These are phyloP conservation scores for Drosophila parvula DNA, from an alignment of 1,140 invertebrate genomes.

Conservation along the genomic window DNA sequence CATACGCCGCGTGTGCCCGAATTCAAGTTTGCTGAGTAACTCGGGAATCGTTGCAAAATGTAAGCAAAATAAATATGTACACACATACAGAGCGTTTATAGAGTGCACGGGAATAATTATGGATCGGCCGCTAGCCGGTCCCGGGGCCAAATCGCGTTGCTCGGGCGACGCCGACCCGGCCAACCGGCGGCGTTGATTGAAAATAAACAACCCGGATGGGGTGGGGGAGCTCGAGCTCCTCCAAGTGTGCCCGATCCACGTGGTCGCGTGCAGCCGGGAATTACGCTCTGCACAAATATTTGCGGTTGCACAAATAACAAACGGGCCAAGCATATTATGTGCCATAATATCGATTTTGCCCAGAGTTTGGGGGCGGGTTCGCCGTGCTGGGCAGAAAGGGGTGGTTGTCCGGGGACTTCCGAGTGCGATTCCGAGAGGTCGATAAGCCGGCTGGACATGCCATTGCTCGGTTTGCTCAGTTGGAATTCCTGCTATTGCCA, in stretches of 20 bases:
- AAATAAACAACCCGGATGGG: slow-evolving; percentile 64
- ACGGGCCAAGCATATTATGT: slow-evolving; percentile 26
- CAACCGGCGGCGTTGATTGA: slow-evolving; percentile 51
- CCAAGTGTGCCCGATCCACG: slow-evolving; percentile 44
- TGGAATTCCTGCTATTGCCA: slow-evolving; percentile 6
- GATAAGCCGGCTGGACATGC: slow-evolving; percentile 43
- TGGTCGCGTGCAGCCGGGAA: slow-evolving; percentile 64
- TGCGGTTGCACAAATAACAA: slow-evolving; percentile 59
- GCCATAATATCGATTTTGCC: slow-evolving; percentile 69
- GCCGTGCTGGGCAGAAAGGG: background rate
- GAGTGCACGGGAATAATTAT: slow-evolving; percentile 48
- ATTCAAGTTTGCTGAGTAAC: background rate
- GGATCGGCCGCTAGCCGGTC: slow-evolving; percentile 38
- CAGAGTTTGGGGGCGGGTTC: slow-evolving; percentile 3
- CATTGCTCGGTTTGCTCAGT: slow-evolving; percentile 12
- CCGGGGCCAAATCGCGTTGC: slow-evolving; percentile 44
- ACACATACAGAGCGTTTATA: slow-evolving; percentile 1
- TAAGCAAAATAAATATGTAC: slow-evolving; percentile 43
- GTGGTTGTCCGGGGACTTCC: slow-evolving; percentile 23
- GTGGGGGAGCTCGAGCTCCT: background rate
- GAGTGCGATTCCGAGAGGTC: slow-evolving; percentile 26
- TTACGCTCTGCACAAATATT: slow-evolving; percentile 66
- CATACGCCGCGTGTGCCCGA: slow-evolving; percentile 48
- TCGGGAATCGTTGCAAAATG: slow-evolving; percentile 37
- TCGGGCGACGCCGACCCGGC: slow-evolving; percentile 14